These are phyloP conservation scores for Tenrec ecaudatus DNA, from an alignment of 2,113 vertebrate genomes.

Conservation along the genomic window DNA sequence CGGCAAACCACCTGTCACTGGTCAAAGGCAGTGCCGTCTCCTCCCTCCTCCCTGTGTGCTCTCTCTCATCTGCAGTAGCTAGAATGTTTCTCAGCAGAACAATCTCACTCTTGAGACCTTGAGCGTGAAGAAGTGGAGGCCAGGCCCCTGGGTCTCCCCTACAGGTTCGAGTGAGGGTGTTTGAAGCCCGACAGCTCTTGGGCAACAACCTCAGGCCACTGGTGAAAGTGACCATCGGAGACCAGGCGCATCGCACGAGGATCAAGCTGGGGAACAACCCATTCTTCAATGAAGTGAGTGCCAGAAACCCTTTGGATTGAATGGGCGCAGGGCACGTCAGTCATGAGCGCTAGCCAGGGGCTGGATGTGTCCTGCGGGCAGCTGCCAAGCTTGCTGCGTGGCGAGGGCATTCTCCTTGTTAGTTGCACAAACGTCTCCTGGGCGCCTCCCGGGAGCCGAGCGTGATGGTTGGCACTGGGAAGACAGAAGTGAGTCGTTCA, in stretches of 20 bases:
- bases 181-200: conserved; percentile 82
- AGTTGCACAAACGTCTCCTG: not conserved
- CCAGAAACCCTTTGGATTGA: not conserved
- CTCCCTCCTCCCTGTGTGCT: not conserved
- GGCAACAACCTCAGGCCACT: conserved; percentile 79
- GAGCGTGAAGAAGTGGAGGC: not conserved
- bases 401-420: not conserved
- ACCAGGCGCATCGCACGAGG: conserved; percentile 62
- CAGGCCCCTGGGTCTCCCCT: not conserved
- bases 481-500: not conserved
- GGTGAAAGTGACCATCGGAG: conserved; percentile 77
- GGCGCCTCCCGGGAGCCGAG: not conserved
- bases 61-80: not conserved
- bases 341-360: too few relatives aligned
- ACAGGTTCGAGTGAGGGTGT: conserved; percentile 82
- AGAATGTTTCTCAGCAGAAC: not conserved
- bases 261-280: conserved; percentile 82
- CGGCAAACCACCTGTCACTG: too few relatives aligned
- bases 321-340: fast-evolving
- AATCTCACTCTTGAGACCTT: not conserved
- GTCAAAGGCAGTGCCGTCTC: not conserved
- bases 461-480: not conserved
- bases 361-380: not conserved
- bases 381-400: not conserved
- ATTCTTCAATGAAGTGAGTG: conserved; percentile 83